Conservation (phyloP, 1,140 invertebrate genomes). For the Pteromalus puparum region DNA sequence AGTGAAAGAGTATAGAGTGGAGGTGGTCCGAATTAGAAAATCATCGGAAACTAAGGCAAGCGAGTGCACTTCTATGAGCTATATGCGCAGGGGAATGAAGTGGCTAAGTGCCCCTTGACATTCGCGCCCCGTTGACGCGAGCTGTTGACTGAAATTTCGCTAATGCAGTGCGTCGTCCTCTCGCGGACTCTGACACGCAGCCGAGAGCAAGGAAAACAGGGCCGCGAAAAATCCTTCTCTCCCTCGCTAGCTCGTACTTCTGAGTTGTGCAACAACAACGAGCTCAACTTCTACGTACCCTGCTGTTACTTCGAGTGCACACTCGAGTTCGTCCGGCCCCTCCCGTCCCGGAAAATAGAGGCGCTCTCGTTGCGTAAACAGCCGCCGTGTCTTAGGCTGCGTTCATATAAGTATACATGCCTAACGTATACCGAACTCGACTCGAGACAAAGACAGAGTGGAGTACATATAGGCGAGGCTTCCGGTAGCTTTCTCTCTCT, state of each 20-base stretch:
- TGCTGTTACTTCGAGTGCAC: background rate
- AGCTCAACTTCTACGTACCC: background rate
- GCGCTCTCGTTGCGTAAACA: background rate
- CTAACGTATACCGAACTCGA: too few species aligned
- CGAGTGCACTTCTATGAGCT: background rate
- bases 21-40: slow-evolving; percentile 8
- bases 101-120: slow-evolving; percentile 38
- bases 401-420: too few species aligned
- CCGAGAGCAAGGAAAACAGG: slow-evolving; percentile 47
- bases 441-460: too few species aligned
- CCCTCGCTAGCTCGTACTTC: background rate
- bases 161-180: slow-evolving; percentile 43
- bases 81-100: background rate
- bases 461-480: background rate
- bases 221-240: background rate
- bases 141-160: slow-evolving; percentile 44
- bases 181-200: slow-evolving; percentile 18
- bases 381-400: background rate
- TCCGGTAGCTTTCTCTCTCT: background rate
- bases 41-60: slow-evolving; percentile 19
- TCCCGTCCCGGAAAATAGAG: background rate
- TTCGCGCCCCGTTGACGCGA: slow-evolving; percentile 35
- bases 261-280: background rate
- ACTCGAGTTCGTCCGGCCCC: background rate
- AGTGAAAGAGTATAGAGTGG: too few species aligned